Conservation (phyloP, 2,797 vertebrate genomes). For the Microchirus variegatus region DNA sequence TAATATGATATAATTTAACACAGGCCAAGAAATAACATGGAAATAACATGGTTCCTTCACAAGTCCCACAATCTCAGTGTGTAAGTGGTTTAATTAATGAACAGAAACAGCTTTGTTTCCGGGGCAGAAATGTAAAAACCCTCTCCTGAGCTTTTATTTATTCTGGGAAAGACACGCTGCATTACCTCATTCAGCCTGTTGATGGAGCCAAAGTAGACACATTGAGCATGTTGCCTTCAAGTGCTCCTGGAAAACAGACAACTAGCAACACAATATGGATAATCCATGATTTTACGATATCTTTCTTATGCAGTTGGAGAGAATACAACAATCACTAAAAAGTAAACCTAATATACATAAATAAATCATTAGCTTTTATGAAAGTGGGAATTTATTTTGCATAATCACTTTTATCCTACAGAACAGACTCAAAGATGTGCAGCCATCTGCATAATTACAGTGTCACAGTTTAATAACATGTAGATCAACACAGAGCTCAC, state of each 20-base stretch:
- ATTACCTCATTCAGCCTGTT: constrained; percentile 11
- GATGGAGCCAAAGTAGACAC: constrained; percentile 38
- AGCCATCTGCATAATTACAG: too few species aligned
- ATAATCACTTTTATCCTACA: too few species aligned
- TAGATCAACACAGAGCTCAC: too few species aligned
- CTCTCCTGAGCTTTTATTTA: neutral
- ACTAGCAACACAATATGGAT: neutral
- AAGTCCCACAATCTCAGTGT: neutral
- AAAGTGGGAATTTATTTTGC: too few species aligned
- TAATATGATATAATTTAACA: neutral
- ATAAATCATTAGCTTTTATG: too few species aligned
- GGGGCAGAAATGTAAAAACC: neutral
- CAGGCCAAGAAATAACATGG: neutral
- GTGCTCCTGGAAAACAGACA: constrained; percentile 6
- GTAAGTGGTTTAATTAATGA: neutral
- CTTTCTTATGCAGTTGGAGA: too few species aligned
- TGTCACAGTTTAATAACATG: too few species aligned
- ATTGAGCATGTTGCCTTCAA: constrained; percentile 12
- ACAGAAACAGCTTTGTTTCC: neutral
- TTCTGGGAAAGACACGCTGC: neutral
- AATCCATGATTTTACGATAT: fast-evolving
- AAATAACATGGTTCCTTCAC: neutral
- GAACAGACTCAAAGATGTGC: too few species aligned
- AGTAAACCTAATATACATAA: too few species aligned
- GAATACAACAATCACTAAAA: too few species aligned